Percentiles rank a stretch among this genome's conserved stretches.
Conservation (phyloP, 2,888 invertebrate genomes). For the Apamea monoglypha region DNA sequence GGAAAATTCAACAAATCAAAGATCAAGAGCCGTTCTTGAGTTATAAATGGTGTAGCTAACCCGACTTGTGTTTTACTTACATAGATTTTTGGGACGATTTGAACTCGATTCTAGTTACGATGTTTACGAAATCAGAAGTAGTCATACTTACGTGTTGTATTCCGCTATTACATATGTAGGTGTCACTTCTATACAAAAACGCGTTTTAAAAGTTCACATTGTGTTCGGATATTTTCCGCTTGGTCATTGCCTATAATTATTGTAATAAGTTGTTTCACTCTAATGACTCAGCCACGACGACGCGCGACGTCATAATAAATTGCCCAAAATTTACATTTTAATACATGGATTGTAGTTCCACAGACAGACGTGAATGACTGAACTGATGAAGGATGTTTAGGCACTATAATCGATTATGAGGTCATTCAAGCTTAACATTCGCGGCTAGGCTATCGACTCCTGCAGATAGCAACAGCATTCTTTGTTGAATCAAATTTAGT, state of each 20-base stretch:
- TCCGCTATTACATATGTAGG: neutral
- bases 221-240: slow-evolving; percentile 13
- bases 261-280: slow-evolving; percentile 16
- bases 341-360: slow-evolving; percentile 17
- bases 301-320: slow-evolving; percentile 17
- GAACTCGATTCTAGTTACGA: neutral
- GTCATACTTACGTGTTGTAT: neutral
- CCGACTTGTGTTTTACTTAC: no score
- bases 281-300: slow-evolving; percentile 23
- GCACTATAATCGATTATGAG: slow-evolving; percentile 9
- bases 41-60: no score
- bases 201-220: slow-evolving; percentile 6
- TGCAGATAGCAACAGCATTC: neutral
- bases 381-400: slow-evolving; percentile 14
- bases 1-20: no score
- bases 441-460: neutral
- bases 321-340: slow-evolving; percentile 20
- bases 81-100: neutral
- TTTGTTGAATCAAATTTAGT: neutral
- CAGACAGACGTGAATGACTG: slow-evolving; percentile 19
- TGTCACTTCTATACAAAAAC: slow-evolving; percentile 10
- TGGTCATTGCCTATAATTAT: slow-evolving; percentile 36
- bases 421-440: slow-evolving; percentile 7
- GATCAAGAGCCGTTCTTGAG: no score
- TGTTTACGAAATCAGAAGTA: neutral